Evolutionary conservation across 2,113 vertebrate species (phyloP), one percentile per base, ranked within the genome.

Genomic region (Lagopus muta): DNA sequence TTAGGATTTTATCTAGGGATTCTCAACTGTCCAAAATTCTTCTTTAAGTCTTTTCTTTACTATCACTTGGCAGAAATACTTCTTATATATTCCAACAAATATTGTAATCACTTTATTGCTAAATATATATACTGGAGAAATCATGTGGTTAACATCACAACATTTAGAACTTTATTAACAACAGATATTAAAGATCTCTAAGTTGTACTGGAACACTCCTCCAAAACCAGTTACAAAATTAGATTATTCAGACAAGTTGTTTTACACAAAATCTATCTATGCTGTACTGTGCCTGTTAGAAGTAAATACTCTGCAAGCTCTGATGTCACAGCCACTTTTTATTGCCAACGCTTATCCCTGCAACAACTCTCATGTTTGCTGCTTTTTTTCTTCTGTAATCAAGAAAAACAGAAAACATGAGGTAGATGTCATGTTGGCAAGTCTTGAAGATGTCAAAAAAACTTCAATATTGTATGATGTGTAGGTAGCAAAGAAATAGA

Each of bases 61-160:
- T 93, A 96, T 97, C 93, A 94, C 90, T 96, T 96, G 94, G 95
- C 95, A 96, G 77, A 90, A 70, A 66, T 43, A 48, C 40, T 74
- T 83, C 58, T 88, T 67, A 65, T 78, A 42, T 95, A 95, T 86
- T 96, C 95, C 95, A 94, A 78, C 40, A 95, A 95, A 66, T 86
- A 96, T 58, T 95, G 91, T 87, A 95, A 89, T 65, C 67, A 7
- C 38, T 75, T 90, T 92, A 84, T 96, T 96, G 95, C 94, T 96
- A 95, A 96, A 96, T 22, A 92, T 72, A 92, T 66, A 73, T 20
- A 17, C 65, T 79, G 76, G 25, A 74, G 54, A 88, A 90, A 94
- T 72, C 88, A 73, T 81, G 42, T 60, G 38, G 32, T 93, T 79
- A 88, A 61, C 61, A 80, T 88, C 80, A 89, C 61, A 88, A 58